Evolutionary conservation across 2,888 invertebrate species (phyloP), one percentile per base, ranked within the genome.

Genomic region (Microctonus brassicae): DNA sequence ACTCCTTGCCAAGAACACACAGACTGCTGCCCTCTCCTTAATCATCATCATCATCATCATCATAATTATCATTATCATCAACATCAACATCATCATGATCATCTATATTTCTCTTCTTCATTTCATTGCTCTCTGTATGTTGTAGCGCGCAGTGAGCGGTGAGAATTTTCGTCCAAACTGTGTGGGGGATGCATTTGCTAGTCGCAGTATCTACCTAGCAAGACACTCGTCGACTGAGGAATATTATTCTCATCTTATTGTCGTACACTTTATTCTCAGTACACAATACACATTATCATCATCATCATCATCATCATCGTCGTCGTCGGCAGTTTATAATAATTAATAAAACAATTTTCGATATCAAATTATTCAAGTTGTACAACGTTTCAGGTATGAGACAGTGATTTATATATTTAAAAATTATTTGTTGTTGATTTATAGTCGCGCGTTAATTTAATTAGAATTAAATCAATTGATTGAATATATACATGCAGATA

Each of bases 171-270:
- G 71, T 67, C 61, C 77, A 81, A 79, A 80, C 29, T 42, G 63
- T 39, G 69, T 70, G 64, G 62, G 80, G 79, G 85, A 82, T 84
- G 84, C 85, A 85, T 82, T 82, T 82, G 82, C 79, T 73, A 80
- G 77, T 77, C 47, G 47, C 79, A 80, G 82, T 80, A 79, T 78
- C 76, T 78, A 80, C 77, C 81, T 78, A 80, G 79, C 77, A 75
- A 73, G 75, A 76, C 77, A 73, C 76, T 76, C 78, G 75, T 70
- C 69, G 73, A 47, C 52, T 33, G 57, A 47, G 22, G 53, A 17
- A 57, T 26, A 33, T 22, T 55, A 53, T 66, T 60, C 29, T 61
- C 22, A 22, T 26, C 57, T 22, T 22, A 42, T 67, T 11, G 36
- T 47, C 20, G 17, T n/a, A 55, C 36, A 57, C 10, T 55, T 53